Base-by-base conservation (phyloP, 2,888 invertebrate species). In the Rhaphigaster nebulosa region DNA sequence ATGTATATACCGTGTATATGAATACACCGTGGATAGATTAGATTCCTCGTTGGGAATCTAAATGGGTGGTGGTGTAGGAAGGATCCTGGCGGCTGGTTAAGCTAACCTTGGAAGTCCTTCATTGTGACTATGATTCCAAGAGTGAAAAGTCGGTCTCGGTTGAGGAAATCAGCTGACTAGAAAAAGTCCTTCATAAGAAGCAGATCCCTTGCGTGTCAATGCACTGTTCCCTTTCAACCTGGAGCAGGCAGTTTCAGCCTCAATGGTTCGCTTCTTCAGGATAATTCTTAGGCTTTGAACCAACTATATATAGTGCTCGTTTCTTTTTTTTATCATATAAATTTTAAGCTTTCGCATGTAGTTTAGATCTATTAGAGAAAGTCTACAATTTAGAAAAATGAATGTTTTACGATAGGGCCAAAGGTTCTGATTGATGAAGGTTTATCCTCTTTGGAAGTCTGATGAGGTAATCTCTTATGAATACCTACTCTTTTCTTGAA, bases 131-230 rank as follows among this genome's bases (percentile, higher is more conserved):
- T 50, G 84, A 84, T 84, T 50, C 84, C 45, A 50, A 84, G 84
- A 84, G 84, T 84, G 84, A 84, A 84, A 84, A 84, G 84, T 76
- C 38, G 70, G 70, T 84, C 45, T 84, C 84, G 84, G 84, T 84
- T 50, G 84, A 84, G 84, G 26, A 84, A 84, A 84, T 84, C 84
- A 84, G 70, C 70, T 76, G 70, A 76, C 70, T 76, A 84, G 84
- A 84, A 84, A 84, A 84, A 84, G 84, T 76, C 15, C 70, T 76
- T 76, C 70, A 76, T 38, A 76, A 76, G 84, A 50, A 50, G 84
- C 45, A 41, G 84, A 45, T 84, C 45, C 84, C 84, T 76, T 50
- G 84, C 84, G 84, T 84, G 84, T 84, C 84, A 84, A 84, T 84
- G 84, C 84, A 84, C 84, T 50, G 45, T 84, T 84, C 70, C 70